phyloP scores from a whole-genome alignment of 2,797 vertebrate genomes.

The Pogoniulus pusillus region DNA sequence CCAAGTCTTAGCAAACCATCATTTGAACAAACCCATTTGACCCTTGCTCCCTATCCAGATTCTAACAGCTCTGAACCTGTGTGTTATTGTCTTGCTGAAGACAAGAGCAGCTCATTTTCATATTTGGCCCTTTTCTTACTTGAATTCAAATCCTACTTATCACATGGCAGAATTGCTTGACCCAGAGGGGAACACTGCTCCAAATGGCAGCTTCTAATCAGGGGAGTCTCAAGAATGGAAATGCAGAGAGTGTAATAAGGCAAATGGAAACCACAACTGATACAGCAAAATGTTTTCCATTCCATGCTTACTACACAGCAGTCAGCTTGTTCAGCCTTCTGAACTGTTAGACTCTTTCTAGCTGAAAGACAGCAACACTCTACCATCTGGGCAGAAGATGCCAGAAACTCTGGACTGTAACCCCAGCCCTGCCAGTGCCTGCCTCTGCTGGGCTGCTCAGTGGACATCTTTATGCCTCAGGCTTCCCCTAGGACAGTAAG shows the following conservation, averaged over 20 bases:
- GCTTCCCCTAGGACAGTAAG: background rate
- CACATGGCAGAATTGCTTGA: background rate
- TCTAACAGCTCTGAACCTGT: background rate
- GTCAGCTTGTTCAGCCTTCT: background rate
- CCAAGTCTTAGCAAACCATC: slow-evolving; percentile 2
- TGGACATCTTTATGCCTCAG: background rate
- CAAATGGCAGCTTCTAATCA: background rate
- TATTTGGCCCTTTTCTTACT: background rate
- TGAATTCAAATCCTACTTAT: background rate
- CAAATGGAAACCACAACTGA: background rate
- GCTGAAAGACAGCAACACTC: background rate
- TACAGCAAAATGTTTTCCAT: rapidly evolving
- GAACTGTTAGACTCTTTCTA: rapidly evolving
- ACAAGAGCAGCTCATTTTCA: background rate
- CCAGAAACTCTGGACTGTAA: background rate
- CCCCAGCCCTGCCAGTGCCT: background rate
- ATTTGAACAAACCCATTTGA: slow-evolving; percentile 5
- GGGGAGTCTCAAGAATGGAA: background rate
- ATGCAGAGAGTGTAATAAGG: background rate
- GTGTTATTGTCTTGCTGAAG: background rate
- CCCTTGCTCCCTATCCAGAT: background rate
- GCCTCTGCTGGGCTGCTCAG: background rate
- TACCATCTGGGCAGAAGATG: background rate
- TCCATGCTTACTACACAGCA: background rate
- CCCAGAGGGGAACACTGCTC: background rate